phyloP scores from a whole-genome alignment of 2,113 vertebrate genomes.

The Chrysochloris asiatica region DNA sequence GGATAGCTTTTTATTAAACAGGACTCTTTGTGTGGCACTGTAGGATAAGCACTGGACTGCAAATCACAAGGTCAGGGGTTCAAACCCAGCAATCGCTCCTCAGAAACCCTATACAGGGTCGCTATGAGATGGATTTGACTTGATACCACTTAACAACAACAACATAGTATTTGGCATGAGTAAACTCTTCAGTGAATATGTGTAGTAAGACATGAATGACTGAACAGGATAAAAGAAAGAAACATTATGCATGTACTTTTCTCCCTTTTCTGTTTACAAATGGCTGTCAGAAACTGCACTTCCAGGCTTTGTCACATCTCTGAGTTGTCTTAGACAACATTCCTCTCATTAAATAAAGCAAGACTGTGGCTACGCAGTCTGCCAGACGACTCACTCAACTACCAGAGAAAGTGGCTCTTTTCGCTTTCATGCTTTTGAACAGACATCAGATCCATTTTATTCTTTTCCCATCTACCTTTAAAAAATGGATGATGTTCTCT shows the following conservation, averaged over 20 bases:
- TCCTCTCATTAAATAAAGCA: constrained; percentile 20
- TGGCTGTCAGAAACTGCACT: not conserved
- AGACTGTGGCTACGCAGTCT: not conserved
- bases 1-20: not conserved
- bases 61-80: too few species aligned
- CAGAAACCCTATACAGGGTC: too few species aligned
- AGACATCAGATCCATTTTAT: constrained; percentile 22
- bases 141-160: too few species aligned
- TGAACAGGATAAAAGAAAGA: not conserved
- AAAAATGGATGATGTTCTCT: not conserved
- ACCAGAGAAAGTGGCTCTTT: not conserved
- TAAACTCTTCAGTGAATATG: not conserved
- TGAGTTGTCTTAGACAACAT: not conserved
- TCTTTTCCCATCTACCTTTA: not conserved
- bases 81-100: too few species aligned
- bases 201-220: not conserved
- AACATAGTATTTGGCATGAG: too few species aligned
- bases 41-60: too few species aligned
- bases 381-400: not conserved
- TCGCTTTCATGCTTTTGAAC: not conserved
- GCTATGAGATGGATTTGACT: too few species aligned
- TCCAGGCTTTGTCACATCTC: not conserved
- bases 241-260: not conserved
- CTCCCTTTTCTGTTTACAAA: not conserved
- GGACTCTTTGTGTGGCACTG: too few species aligned